Base-by-base conservation (phyloP, 2,113 vertebrate genomes). In the Syngnathoides biaculeatus region DNA sequence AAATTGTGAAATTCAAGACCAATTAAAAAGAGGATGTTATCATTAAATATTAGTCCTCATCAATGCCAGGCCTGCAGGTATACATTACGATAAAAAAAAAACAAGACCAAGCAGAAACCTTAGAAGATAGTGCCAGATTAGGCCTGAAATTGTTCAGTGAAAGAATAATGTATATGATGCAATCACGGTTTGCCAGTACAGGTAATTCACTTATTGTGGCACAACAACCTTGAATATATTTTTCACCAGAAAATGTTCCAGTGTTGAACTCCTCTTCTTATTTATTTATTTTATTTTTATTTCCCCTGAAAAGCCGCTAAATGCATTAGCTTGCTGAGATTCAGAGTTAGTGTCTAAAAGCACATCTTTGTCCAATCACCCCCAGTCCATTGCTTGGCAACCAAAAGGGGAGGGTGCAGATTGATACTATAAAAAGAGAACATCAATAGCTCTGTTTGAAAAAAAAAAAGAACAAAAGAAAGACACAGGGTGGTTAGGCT, bases 391-490 rank as follows among this genome's bases (percentile, higher is more conserved):
- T 80, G 86, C 85, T 86, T 90, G 80, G 84, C 86, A 86, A 89
- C 85, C 67, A 81, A 74, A 81, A 71, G 43, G 62, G 58, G 74
- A 77, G 73, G 83, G 80, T 69, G 86, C 82, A 88, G 92, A 91
- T 86, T 87, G 84, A 86, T 80, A 89, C 79, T 85, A 72, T 89
- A 87, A 91, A 93, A 90, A 94, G 87, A 89, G 89, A 89, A 90
- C 88, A 92, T 92, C 81, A 89, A 90, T 90, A 86, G 90, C 87
- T 91, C 80, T 75, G 94, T 94, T 92, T 95, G 79, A 65, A 84
- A 94, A 95, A 93, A 94, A 95, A 94, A 93, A 93, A 94, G 93
- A 93, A n/a, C n/a, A 93, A 68, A 57, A 78, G 75, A 82, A 69
- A 73, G 61, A 81, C 81, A 82, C 91, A 92, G 87, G 86, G 90